These are phyloP conservation scores for Nebria ingens DNA, from an alignment of 1,140 invertebrate species.

Conservation along the genomic window DNA sequence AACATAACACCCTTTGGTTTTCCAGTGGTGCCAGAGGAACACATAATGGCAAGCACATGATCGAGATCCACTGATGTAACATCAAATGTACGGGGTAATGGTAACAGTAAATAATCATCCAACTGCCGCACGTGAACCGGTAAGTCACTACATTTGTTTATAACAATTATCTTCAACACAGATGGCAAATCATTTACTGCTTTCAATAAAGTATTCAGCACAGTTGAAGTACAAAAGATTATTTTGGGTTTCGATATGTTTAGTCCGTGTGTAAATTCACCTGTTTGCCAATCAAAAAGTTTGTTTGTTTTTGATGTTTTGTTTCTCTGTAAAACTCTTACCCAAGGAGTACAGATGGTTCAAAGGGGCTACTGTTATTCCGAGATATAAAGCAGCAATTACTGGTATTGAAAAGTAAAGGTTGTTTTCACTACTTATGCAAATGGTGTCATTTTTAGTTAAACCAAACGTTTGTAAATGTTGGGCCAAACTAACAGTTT, in stretches of 20 bases:
- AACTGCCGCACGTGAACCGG: slow-evolving; percentile 12
- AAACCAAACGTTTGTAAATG: background rate
- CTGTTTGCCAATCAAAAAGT: too few relatives aligned
- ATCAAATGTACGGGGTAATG: background rate
- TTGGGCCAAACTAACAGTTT: background rate
- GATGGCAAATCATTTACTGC: slow-evolving; percentile 15
- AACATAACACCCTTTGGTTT: slow-evolving; percentile 68
- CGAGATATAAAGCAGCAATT: background rate
- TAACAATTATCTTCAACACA: slow-evolving; percentile 20
- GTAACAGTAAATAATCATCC: slow-evolving; percentile 16
- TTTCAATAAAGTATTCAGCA: slow-evolving; percentile 19
- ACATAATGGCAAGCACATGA: slow-evolving; percentile 33
- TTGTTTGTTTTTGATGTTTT: too few relatives aligned
- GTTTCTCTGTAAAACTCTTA: background rate
- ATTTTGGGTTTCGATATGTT: slow-evolving; percentile 40
- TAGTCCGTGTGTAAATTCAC: slow-evolving; percentile 39
- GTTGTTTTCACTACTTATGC: background rate
- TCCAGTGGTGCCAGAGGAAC: slow-evolving; percentile 59
- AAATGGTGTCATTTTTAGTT: background rate
- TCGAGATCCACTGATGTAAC: slow-evolving; percentile 17
- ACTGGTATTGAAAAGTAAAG: background rate
- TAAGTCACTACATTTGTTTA: slow-evolving; percentile 16
- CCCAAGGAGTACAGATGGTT: background rate
- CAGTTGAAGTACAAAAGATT: slow-evolving; percentile 32
- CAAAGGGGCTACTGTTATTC: background rate